These are phyloP conservation scores for Recurvirostra avosetta DNA, from an alignment of 2,113 vertebrate species.

Conservation along the genomic window DNA sequence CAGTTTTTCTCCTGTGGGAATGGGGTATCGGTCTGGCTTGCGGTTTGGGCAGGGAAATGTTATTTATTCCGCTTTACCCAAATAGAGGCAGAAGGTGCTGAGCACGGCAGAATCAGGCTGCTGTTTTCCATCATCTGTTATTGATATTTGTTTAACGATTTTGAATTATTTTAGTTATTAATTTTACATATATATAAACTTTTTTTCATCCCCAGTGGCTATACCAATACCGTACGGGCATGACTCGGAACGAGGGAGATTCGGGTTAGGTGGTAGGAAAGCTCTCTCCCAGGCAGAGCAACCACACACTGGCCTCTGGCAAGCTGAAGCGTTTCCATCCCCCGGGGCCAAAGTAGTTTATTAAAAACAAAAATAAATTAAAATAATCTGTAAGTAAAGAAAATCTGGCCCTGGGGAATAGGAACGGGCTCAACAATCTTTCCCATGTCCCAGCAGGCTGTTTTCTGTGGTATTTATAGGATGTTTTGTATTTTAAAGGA, in stretches of 20 bases:
- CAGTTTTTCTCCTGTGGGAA: fast-evolving
- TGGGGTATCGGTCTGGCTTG: fast-evolving
- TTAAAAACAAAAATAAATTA: neutral
- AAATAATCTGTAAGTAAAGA: neutral
- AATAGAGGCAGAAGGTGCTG: neutral
- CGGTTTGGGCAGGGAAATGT: neutral
- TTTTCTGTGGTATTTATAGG: neutral
- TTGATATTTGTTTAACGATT: neutral
- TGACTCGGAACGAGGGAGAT: neutral
- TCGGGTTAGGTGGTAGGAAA: neutral
- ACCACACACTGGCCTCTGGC: neutral
- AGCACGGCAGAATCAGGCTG: neutral
- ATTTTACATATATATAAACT: too few relatives aligned
- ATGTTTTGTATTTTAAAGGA: neutral
- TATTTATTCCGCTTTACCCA: neutral
- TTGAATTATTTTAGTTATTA: neutral
- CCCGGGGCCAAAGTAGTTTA: neutral
- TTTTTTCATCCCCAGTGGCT: neutral
- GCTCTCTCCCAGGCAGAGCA: neutral
- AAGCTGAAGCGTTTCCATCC: fast-evolving
- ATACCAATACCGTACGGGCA: neutral
- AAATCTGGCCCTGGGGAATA: neutral
- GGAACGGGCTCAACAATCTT: neutral
- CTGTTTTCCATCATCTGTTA: neutral
- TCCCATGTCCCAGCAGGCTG: neutral